Base-by-base conservation (phyloP, 2,888 invertebrate species). In the Synergus laeviventris region DNA sequence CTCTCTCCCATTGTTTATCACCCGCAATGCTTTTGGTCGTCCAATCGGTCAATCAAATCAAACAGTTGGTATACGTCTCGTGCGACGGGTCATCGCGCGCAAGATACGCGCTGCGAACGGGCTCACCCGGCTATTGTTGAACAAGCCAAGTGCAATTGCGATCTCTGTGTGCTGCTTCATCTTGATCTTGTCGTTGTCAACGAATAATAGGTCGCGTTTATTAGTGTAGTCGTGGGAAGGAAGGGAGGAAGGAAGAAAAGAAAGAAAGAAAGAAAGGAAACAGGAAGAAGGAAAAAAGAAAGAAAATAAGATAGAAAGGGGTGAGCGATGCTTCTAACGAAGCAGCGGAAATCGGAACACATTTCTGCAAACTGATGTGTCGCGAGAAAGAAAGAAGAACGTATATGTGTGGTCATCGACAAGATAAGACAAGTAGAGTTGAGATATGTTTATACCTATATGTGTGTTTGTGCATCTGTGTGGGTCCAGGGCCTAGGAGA, bases 11-110 rank as follows among this genome's bases (percentile, higher is more conserved):
- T 38, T 36, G 62, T 36, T 36, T 62, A 62, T 38, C 36, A 38
- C 18, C 38, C 11, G 36, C 38, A 62, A 36, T 11, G 16, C 38
- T 62, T 11, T n/a, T 70, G 31, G 31, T 70, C 70, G 9, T 45
- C 21, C 42, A 39, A 39, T 38, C 38, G 38, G 21, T 42, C 39
- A 66, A n/a, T 66, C 14, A 49, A 70, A 70, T 56, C 21, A 56
- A 31, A 62, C n/a, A 31, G 45, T 45, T 42, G 45, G 45, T 21
- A 16, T 24, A 45, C 18, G 49, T 70, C 49, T 49, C 70, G 49
- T 70, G 45, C 49, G 11, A 42, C 42, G 42, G 49, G 12, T n/a
- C 56, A 45, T 73, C 39, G 42, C 62, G 66, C 60, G 62, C 24
- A 14, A 3, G 45, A 54, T 31, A 61, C 14, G 18, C 21, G 16